Evolutionary conservation across 2,888 invertebrate genomes (phyloP).

Genomic region (Chalcis sispes): DNA sequence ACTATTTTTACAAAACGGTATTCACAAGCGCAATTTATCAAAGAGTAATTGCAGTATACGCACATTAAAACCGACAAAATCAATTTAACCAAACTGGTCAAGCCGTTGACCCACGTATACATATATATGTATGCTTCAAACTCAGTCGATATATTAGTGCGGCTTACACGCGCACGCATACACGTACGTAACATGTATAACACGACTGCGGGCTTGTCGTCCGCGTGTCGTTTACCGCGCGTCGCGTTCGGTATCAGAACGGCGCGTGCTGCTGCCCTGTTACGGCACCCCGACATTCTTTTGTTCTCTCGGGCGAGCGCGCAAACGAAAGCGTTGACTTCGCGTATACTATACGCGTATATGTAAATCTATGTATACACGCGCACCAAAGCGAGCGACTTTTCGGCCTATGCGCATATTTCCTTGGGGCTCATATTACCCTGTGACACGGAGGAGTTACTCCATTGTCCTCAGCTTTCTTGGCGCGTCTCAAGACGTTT

Average conservation of each 20-base stretch:
- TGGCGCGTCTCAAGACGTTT: conserved; percentile 66
- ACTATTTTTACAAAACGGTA: too few species aligned
- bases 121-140: too few species aligned
- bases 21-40: too few species aligned
- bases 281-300: conserved; percentile 72
- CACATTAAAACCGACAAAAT: too few species aligned
- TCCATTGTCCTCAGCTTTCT: conserved; percentile 75
- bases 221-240: background rate
- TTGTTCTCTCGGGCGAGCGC: conserved; percentile 69
- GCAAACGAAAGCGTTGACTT: conserved; percentile 34
- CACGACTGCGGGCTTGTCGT: background rate
- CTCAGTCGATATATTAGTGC: too few species aligned
- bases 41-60: too few species aligned
- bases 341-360: conserved; percentile 27
- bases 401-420: conserved; percentile 54
- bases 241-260: background rate
- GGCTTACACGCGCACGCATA: too few species aligned
- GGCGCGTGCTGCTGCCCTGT: conserved; percentile 68
- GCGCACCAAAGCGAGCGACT: conserved; percentile 35
- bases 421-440: conserved; percentile 73
- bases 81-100: too few species aligned
- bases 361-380: too few species aligned
- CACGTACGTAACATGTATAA: too few species aligned
- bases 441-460: conserved; percentile 75
- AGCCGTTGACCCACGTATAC: too few species aligned